Base-by-base conservation (phyloP, 2,797 vertebrate genomes). In the Capromys pilorides region DNA sequence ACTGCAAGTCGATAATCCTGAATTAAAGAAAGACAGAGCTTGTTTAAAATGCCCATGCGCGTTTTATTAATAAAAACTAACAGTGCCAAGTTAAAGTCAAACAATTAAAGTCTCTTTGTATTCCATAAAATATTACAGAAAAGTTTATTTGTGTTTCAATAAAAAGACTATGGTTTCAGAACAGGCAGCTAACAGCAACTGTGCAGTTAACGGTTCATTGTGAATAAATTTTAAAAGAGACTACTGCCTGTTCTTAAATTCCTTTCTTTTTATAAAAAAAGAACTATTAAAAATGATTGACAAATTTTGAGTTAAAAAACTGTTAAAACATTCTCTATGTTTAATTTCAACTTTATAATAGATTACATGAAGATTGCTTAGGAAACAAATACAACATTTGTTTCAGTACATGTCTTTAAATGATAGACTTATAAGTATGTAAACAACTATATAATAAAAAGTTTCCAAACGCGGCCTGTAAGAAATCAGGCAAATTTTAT, bases 291-390 rank as follows among this genome's bases (percentile, higher is more conserved):
- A 98, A 98, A 98, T 98, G 98, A 98, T 98, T 98, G 98, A 98
- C 98, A 98, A 98, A 98, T 98, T 98, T 97, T 98, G 98, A 99
- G 98, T 98, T 99, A 99, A 99, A 98, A 98, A 98, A 98, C 98
- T 98, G 98, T 99, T 99, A 99, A 99, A 99, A 99, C 99, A 99
- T 99, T 99, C 98, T 99, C 99, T 99, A 99, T 99, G 99, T 99
- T 99, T 99, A 99, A 99, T 99, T 99, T 99, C 98, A 99, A 99
- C 99, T 99, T 99, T 99, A 99, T 99, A 99, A 99, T 99, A 99
- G 99, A 99, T 99, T 99, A 99, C 98, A 99, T 99, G 99, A 99
- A 98, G 98, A 99, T 99, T 99, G 98, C 98, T 99, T 99, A 99
- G 98, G 98, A 98, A 98, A 98, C 98, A 98, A 98, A 98, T 98